Base-by-base conservation (phyloP, 2,113 vertebrate genomes). In the Urocitellus parryii region DNA sequence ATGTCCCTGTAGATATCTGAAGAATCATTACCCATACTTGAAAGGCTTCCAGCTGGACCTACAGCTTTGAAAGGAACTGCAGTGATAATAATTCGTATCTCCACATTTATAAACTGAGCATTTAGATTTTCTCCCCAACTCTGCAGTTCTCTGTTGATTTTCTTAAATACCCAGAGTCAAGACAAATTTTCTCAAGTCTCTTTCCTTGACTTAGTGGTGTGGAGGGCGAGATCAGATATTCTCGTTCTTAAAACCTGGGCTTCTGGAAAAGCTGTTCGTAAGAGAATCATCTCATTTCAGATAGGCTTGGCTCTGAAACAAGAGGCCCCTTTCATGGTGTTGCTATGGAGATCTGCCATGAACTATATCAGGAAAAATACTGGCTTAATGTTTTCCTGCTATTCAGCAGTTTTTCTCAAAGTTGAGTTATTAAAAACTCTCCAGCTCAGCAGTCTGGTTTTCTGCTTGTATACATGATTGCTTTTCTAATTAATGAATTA, bases 401-500 rank as follows among this genome's bases (percentile, higher is more conserved):
- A 80, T 85, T 96, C 53, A 56, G 25, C 9, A 91, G 53, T 79
- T 92, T 53, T 58, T 53, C 70, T 86, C 45, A 77, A 74, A 67
- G 53, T 85, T 72, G 53, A 63, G 37, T 67, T 88, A 45, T 81
- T 83, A 95, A 70, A 96, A 89, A 89, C 79, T 68, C n/a, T 91
- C 32, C 29, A 88, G 63, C 18, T 93, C 91, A 77, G 74, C 25
- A 86, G 37, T 90, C 65, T 77, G 24, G 27, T 87, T 95, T 94
- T 84, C 70, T 85, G 74, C 68, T 88, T 82, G 1, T 73, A 81
- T 51, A 58, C 58, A 70, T 16, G 24, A 82, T 77, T 81, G 25
- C 24, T 61, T 90, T 90, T 94, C 81, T 86, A 86, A 94, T 88
- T 74, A 93, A 93, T 93, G 86, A 96, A 94, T 85, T 90, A 61